Evolutionary conservation across 92 coral and sea anemone genomes (phyloP).

Genomic region (Hydrozoanthus gracilis): DNA sequence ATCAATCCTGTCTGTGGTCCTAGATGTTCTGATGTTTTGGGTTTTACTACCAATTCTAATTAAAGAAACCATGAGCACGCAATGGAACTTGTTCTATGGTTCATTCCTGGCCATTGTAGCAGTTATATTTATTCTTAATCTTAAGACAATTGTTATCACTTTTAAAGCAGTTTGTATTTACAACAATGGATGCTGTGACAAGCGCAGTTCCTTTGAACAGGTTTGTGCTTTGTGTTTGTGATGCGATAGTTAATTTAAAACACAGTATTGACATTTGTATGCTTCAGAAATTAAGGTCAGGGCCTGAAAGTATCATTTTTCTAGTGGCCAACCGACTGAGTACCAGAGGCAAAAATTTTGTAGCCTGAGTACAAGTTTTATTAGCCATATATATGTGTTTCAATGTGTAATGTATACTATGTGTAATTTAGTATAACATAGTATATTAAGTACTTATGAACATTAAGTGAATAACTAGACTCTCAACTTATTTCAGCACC

Average conservation of each 20-base stretch:
- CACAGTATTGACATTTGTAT: too few relatives aligned
- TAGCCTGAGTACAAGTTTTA: too few relatives aligned
- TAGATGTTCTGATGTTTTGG: constrained; percentile 78
- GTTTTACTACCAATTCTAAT: constrained; percentile 67
- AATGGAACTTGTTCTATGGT: constrained; percentile 86
- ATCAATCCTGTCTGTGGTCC: constrained; percentile 58
- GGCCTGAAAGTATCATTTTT: too few relatives aligned
- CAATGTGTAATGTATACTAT: too few relatives aligned
- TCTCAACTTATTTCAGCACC: neutral
- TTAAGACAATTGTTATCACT: constrained; percentile 72
- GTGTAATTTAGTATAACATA: too few relatives aligned
- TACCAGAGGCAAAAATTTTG: too few relatives aligned
- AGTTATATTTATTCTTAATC: constrained; percentile 69
- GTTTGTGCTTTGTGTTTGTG: neutral
- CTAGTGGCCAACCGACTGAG: too few relatives aligned
- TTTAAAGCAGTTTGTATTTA: constrained; percentile 72
- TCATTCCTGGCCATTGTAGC: constrained; percentile 79
- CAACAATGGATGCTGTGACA: constrained; percentile 66
- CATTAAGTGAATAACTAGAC: too few relatives aligned
- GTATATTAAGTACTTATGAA: too few relatives aligned
- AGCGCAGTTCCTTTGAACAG: constrained; percentile 40
- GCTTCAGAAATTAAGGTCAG: too few relatives aligned
- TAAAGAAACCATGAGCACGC: constrained; percentile 47
- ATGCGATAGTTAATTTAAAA: too few relatives aligned
- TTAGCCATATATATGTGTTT: too few relatives aligned